phyloP scores from a whole-genome alignment of 2,797 vertebrate species.

The Neostethus bicornis region DNA sequence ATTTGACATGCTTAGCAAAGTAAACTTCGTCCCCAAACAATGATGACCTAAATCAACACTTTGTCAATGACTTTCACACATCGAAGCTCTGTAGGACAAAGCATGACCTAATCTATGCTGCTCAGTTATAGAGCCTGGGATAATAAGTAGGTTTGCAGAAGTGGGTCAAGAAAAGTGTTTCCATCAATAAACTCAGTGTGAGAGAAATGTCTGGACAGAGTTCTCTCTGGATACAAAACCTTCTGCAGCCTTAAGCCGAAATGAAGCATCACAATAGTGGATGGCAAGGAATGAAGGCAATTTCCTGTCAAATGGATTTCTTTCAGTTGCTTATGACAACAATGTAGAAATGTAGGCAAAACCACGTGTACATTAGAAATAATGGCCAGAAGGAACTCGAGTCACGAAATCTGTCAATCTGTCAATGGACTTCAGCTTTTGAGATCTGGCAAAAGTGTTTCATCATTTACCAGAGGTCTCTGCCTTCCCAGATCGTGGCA shows the following conservation, averaged over 20 bases:
- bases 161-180: constrained; percentile 52
- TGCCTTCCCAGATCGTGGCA: constrained; percentile 59
- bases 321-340: constrained; percentile 24
- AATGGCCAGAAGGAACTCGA: constrained; percentile 32
- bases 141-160: constrained; percentile 31
- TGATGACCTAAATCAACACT: constrained; percentile 36
- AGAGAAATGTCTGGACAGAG: constrained; percentile 29
- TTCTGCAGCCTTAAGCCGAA: constrained; percentile 23
- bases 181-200: constrained; percentile 31
- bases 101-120: constrained; percentile 35
- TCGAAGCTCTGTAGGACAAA: constrained; percentile 31
- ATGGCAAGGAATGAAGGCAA: constrained; percentile 37
- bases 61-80: constrained; percentile 6
- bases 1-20: background rate
- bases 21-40: background rate
- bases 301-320: constrained; percentile 52
- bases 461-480: constrained; percentile 58
- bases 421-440: constrained; percentile 61
- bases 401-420: constrained; percentile 56
- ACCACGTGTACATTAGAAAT: constrained; percentile 44
- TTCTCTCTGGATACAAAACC: constrained; percentile 20
- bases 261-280: constrained; percentile 7
- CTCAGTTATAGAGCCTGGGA: constrained; percentile 5
- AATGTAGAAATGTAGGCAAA: constrained; percentile 23
- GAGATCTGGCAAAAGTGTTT: constrained; percentile 64